Evolutionary conservation across 2,888 invertebrate genomes (phyloP), one percentile per base, ranked within the genome.

Genomic region (Sarcophaga variegata): DNA sequence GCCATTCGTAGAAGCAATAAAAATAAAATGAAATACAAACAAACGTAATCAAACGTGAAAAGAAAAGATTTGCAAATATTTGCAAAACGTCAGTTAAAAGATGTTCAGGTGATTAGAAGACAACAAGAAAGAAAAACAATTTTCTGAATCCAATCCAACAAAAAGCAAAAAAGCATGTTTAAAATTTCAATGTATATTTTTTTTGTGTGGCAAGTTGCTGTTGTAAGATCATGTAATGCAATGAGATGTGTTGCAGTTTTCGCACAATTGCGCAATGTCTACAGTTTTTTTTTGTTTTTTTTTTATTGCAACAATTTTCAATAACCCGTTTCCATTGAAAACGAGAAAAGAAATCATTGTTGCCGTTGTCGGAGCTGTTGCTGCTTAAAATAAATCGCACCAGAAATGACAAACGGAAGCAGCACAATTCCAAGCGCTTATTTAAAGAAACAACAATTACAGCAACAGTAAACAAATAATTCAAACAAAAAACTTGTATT

Each of bases 391-490:
- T 59, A 69, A 78, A 81, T 70, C 66, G 83, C 49, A 86, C 83
- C 83, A 83, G 86, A 83, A 86, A 86, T 86, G 72, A 86, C 81
- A 83, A 86, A 86, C 83, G 86, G 86, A 86, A 86, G 86, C 86
- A 67, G 83, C 77, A 67, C 60, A 62, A 85, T 77, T 84, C 64
- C 70, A 70, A 14, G 60, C 37, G 70, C 64, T 80, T 47, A 71
- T 84, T 80, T 14, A 37, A 20, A 27, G 64, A 76, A 54, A 79
- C 10, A 78, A 77, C 17, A 54, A 54, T 54, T 47, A 62, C 27
- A 77, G 25, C 10, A 37, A 60, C 37, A 20, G 37, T 47, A 66
- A 69, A n/a, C n/a, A n/a, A 45, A 69, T 79, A 63, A 79, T 0
- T n/a, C 62, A 20, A 78, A 63, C 12, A 45, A 14, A 71, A 77